These are phyloP conservation scores for Fissipunctia ypsillon DNA, from an alignment of 2,888 invertebrate genomes.

Conservation along the genomic window DNA sequence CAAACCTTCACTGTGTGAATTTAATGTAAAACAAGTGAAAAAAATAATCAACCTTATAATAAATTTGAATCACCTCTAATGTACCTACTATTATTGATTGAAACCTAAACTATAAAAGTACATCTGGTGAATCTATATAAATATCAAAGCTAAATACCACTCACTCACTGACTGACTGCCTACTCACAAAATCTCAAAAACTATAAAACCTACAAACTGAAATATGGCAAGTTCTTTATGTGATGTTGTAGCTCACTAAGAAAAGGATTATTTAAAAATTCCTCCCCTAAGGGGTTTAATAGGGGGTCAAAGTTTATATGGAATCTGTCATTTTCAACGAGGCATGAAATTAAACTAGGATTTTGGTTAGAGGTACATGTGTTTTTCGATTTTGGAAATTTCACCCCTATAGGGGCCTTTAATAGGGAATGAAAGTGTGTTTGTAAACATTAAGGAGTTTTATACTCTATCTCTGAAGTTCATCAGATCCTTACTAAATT, in stretches of 20 bases:
- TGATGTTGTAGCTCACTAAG: background rate
- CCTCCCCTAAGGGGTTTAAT: background rate
- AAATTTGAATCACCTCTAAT: background rate
- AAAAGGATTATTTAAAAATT: background rate
- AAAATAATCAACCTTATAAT: background rate
- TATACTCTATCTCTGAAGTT: background rate
- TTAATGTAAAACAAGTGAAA: background rate
- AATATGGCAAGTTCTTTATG: background rate
- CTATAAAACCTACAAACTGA: background rate
- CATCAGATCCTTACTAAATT: background rate
- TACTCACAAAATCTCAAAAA: background rate
- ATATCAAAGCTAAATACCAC: background rate
- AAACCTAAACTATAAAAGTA: background rate
- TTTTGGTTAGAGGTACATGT: background rate
- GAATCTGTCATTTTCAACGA: background rate
- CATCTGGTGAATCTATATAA: background rate
- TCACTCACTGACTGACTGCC: background rate
- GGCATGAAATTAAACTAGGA: background rate
- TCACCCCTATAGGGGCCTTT: background rate
- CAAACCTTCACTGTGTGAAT: background rate
- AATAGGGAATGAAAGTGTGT: background rate
- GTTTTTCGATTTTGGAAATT: background rate
- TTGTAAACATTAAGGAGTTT: constrained; percentile 8
- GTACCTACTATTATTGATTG: too few species aligned
- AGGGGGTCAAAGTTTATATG: too few species aligned